These are phyloP conservation scores for Atherix ibis DNA, from an alignment of 2,888 invertebrate species.

Conservation along the genomic window DNA sequence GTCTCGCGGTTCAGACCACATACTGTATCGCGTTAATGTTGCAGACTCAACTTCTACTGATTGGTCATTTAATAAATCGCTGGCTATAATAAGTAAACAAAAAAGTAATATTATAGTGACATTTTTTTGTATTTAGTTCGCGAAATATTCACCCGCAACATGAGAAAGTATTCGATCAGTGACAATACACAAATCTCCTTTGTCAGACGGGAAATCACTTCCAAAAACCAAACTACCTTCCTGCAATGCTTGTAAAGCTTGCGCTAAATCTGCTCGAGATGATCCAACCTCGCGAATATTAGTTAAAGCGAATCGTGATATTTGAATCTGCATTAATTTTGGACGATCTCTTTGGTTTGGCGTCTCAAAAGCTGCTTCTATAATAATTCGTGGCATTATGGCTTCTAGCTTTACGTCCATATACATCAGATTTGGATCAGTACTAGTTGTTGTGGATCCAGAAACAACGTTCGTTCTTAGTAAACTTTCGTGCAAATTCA, in stretches of 20 bases:
- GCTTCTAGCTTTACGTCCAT: conserved; percentile 82
- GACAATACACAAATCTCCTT: conserved; percentile 56
- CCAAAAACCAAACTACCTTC: conserved; percentile 58
- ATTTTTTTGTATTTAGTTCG: no score
- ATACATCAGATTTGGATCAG: conserved; percentile 37
- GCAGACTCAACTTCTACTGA: conserved; percentile 20
- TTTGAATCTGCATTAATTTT: conserved; percentile 54
- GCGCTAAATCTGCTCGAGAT: conserved; percentile 63
- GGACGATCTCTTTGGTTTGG: conserved; percentile 76
- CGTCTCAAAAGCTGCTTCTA: conserved; percentile 58
- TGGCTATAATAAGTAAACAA: conserved; percentile 14
- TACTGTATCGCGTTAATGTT: conserved; percentile 33
- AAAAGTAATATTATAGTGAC: neutral
- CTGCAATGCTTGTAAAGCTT: conserved; percentile 62
- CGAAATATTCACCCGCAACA: conserved; percentile 34
- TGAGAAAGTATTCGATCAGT: conserved; percentile 72
- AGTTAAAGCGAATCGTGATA: conserved; percentile 41
- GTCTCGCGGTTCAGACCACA: conserved; percentile 75
- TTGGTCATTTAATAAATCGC: conserved; percentile 26
- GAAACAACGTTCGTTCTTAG: conserved; percentile 34
- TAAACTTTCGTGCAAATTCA: conserved; percentile 70
- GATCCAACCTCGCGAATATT: conserved; percentile 43
- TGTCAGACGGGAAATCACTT: conserved; percentile 59
- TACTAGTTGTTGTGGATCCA: conserved; percentile 11
- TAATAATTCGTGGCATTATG: conserved; percentile 64